phyloP scores from a whole-genome alignment of 2,797 vertebrate species.

The Schizopygopsis pylzovi region DNA sequence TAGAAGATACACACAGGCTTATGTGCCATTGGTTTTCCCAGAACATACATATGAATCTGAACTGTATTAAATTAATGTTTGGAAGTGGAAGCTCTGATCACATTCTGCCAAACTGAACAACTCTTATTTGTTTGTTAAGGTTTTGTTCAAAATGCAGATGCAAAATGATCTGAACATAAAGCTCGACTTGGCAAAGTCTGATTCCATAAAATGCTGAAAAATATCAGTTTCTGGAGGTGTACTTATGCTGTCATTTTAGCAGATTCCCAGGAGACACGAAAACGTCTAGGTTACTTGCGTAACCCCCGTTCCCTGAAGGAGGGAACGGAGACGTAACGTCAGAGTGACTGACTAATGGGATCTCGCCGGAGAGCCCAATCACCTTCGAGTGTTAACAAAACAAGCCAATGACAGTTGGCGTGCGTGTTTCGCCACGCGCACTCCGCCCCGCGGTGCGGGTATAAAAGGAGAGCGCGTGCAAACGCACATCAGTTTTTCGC shows the following conservation, averaged over 20 bases:
- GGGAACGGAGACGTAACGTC: too few species aligned
- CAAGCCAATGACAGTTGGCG: too few species aligned
- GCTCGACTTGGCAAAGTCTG: neutral
- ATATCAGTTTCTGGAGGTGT: neutral
- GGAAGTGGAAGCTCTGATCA: neutral
- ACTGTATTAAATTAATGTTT: conserved; percentile 24
- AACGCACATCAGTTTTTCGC: too few species aligned
- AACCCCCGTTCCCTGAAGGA: too few species aligned
- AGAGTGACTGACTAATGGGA: too few species aligned
- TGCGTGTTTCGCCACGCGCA: too few species aligned
- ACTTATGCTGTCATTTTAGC: neutral
- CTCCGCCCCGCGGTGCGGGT: too few species aligned
- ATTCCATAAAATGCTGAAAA: neutral
- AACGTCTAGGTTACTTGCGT: too few species aligned
- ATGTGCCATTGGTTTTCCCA: neutral
- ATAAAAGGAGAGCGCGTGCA: too few species aligned
- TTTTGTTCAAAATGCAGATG: conserved; percentile 1
- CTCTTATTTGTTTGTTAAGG: neutral
- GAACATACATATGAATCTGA: conserved; percentile 11
- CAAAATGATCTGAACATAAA: neutral
- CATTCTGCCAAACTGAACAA: conserved; percentile 8
- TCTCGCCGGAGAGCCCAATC: too few species aligned
- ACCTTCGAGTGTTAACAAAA: too few species aligned
- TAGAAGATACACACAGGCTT: neutral
- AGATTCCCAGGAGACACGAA: neutral